These are phyloP conservation scores for Harlomillsia oculata DNA, from an alignment of 1,140 invertebrate species.

Conservation along the genomic window DNA sequence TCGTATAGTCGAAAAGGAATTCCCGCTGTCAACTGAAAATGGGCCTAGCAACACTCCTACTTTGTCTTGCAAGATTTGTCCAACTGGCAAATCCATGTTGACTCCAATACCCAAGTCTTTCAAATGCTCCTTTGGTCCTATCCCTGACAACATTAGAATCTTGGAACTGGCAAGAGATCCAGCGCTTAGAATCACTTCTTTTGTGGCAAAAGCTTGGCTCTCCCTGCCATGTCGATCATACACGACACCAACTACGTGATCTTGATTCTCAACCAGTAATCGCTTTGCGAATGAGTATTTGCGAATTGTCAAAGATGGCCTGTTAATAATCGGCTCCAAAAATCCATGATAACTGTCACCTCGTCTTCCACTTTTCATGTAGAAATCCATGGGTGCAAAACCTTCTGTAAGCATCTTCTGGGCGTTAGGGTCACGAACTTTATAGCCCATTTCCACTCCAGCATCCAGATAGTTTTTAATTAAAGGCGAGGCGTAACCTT, in stretches of 20 bases:
- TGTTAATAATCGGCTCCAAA: background rate
- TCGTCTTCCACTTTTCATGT: background rate
- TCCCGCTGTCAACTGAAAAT: conserved; percentile 14
- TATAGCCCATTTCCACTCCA: background rate
- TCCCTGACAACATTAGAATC: conserved; percentile 6
- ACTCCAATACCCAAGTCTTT: conserved; percentile 37
- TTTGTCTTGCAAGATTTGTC: conserved; percentile 17
- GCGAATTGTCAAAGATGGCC: background rate
- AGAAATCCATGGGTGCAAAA: background rate
- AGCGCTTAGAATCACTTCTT: conserved; percentile 8
- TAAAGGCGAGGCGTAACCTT: background rate
- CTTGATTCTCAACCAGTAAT: background rate
- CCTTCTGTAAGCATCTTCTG: background rate
- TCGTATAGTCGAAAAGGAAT: conserved; percentile 9
- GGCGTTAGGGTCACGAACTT: background rate
- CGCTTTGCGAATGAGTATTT: conserved; percentile 9
- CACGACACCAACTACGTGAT: background rate
- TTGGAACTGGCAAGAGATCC: background rate
- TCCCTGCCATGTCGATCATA: background rate
- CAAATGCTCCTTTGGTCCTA: conserved; percentile 1
- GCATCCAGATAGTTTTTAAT: background rate
- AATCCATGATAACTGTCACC: background rate
- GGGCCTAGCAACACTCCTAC: conserved; percentile 15
- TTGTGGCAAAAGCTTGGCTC: background rate
- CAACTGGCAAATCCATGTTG: conserved; percentile 19